These are phyloP conservation scores for Alethe castanea DNA, from an alignment of 2,113 vertebrate genomes.

Conservation along the genomic window DNA sequence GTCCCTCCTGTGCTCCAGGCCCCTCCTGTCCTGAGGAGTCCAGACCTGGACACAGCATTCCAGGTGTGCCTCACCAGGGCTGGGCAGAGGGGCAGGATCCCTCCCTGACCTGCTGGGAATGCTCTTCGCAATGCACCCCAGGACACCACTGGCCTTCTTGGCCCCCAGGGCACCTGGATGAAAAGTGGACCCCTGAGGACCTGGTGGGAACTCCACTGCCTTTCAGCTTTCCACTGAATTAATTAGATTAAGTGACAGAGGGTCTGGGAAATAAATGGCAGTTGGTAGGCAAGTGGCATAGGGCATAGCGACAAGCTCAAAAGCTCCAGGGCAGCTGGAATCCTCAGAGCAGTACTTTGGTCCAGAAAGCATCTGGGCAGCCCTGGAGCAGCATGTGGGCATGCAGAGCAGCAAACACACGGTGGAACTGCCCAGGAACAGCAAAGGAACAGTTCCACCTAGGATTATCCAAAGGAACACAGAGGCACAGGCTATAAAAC, in stretches of 20 bases:
- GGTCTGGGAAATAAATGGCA: background rate
- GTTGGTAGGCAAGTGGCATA: background rate
- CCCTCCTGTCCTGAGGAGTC: background rate
- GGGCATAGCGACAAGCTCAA: background rate
- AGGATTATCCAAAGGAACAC: background rate
- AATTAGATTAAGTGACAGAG: background rate
- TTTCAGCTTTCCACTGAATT: background rate
- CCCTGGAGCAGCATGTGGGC: background rate
- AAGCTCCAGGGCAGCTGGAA: background rate
- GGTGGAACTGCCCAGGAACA: background rate
- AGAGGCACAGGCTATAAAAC: background rate
- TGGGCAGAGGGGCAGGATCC: background rate
- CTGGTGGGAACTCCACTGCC: background rate
- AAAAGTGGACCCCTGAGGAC: background rate
- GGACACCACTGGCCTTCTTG: background rate
- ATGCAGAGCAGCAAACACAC: background rate
- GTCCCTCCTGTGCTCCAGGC: too few relatives aligned
- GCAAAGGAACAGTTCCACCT: background rate
- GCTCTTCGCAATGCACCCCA: background rate
- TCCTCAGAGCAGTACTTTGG: background rate
- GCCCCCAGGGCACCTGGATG: background rate
- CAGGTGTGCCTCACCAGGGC: background rate
- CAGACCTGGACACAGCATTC: background rate
- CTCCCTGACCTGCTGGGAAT: background rate
- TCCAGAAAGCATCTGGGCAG: background rate